Evolutionary conservation across 2,888 invertebrate genomes (phyloP), one percentile per base, ranked within the genome.

Genomic region (Pseudeuparius sepicola): DNA sequence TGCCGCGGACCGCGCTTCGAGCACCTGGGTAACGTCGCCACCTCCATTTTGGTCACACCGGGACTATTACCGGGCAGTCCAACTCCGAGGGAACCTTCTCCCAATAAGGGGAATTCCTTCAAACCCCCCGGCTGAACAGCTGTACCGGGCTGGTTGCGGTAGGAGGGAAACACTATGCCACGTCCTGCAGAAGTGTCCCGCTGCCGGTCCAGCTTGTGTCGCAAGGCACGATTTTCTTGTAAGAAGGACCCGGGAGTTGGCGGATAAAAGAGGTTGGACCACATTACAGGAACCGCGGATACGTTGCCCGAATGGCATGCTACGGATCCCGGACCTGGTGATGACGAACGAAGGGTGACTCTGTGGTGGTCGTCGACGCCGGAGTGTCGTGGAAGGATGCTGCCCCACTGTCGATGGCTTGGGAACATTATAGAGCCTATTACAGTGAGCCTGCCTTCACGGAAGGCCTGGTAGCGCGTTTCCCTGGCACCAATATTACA

Each of bases 71-170:
- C 39, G 36, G 6, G 50, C 53, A 0, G 30, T 53, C 2, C 50
- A 51, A 28, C 43, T 55, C 1, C 14, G 49, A 6, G 48, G 45
- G 2, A 50, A 50, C 31, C 41, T 51, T 3, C 39, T 55, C 4
- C 52, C 52, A 3, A 50, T 51, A 0, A 39, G 33, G 10, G 52
- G 51, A 1, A 46, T 53, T 4, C 49, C 49, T 14, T 52, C 50
- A 1, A 53, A 53, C 31, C 54, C 51, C 4, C 40, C 43, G 4
- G 33, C 39, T 2, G 38, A 34, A 23, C n/a, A 4, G 20, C n/a
- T 7, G 7, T 54, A 50, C 32, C 16, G 50, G 18, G 45, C 36
- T 0, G 50, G 52, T 1, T 53, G 53, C 24, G 13, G 17, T 1
- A 18, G 46, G 3, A 28, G 14, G 1, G 51, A 53, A 29, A 20